These are phyloP conservation scores for Pycnonotus jocosus DNA, from an alignment of 2,113 vertebrate species.

Conservation along the genomic window DNA sequence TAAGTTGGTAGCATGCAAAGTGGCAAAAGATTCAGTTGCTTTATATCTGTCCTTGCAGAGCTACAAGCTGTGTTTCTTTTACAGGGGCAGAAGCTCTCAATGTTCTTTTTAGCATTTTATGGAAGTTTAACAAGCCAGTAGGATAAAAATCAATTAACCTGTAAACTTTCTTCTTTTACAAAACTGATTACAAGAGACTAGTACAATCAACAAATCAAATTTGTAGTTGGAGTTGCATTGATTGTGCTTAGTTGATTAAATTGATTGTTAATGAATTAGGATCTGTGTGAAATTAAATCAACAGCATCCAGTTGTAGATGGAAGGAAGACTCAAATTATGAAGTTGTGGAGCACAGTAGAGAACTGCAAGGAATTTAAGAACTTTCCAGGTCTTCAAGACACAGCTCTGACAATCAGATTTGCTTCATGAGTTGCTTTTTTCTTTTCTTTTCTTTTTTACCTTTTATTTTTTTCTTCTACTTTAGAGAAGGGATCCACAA, in stretches of 20 bases:
- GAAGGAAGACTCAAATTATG: conserved; percentile 3
- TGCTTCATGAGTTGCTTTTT: neutral
- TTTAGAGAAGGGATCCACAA: neutral
- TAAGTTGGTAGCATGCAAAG: neutral
- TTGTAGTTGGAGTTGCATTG: neutral
- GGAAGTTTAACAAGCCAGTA: neutral
- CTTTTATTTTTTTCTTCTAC: neutral
- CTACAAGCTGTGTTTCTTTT: neutral
- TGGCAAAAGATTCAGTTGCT: neutral
- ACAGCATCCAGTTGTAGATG: neutral
- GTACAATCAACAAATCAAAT: conserved; percentile 45
- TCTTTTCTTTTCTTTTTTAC: neutral
- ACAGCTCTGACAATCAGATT: neutral
- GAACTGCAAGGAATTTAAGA: neutral
- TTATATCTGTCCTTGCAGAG: neutral
- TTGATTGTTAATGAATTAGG: conserved; percentile 34
- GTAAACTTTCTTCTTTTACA: neutral
- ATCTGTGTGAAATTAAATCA: conserved; percentile 33
- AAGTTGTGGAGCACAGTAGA: neutral
- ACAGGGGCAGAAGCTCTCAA: fast-evolving
- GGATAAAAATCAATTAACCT: neutral
- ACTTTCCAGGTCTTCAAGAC: neutral
- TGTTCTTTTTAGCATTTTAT: neutral
- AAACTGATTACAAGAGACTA: conserved; percentile 27
- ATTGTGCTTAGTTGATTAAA: conserved; percentile 36